Conservation (phyloP, 2,113 vertebrate species). For the Pitta sordida region DNA sequence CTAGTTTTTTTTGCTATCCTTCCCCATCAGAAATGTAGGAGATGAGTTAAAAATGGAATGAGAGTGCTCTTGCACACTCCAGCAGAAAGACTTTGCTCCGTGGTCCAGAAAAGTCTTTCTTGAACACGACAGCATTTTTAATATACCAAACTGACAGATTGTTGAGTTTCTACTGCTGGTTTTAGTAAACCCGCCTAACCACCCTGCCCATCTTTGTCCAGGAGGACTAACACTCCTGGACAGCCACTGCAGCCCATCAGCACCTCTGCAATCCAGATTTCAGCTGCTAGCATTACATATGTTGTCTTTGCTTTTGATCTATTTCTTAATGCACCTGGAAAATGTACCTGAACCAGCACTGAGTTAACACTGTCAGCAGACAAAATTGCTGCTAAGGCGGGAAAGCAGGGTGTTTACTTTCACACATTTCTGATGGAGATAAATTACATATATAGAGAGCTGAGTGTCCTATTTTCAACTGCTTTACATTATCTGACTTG, state of each 20-base stretch:
- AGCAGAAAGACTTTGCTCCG: background rate
- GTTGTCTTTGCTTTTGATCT: conserved; percentile 12
- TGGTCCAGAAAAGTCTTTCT: background rate
- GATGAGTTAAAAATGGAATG: fast-evolving
- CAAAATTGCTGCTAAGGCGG: background rate
- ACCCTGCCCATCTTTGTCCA: background rate
- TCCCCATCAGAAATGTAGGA: background rate
- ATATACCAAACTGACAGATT: background rate
- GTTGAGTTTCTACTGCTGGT: background rate
- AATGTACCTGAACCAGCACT: conserved; percentile 1
- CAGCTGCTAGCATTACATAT: background rate
- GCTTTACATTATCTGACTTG: background rate
- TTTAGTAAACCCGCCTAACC: background rate
- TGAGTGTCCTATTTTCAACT: background rate
- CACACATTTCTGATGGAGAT: conserved; percentile 22
- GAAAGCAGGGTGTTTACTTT: background rate
- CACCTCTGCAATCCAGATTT: background rate
- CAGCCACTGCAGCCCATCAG: background rate
- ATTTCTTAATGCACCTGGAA: conserved; percentile 24
- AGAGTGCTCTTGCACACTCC: fast-evolving
- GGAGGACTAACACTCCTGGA: background rate
- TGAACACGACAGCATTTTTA: background rate
- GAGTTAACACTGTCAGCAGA: background rate
- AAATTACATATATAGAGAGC: background rate
- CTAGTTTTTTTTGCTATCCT: background rate